These are phyloP conservation scores for Vidua chalybeata DNA, from an alignment of 2,113 vertebrate species.

Conservation along the genomic window DNA sequence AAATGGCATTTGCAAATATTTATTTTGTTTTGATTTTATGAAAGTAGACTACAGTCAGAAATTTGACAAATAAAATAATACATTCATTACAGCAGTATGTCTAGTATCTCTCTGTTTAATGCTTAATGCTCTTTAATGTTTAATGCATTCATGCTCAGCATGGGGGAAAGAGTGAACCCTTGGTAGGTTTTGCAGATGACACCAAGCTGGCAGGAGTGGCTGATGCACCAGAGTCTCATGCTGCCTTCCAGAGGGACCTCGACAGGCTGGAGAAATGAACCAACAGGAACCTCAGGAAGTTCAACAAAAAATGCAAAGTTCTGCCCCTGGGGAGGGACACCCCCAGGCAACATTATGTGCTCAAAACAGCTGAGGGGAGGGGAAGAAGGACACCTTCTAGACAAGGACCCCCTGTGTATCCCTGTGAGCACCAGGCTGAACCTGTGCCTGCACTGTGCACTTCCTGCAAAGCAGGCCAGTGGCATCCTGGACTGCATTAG, in stretches of 20 bases:
- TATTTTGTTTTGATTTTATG: neutral
- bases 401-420: neutral
- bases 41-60: neutral
- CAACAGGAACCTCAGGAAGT: neutral
- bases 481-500: neutral
- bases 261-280: neutral
- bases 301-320: neutral
- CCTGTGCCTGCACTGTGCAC: neutral
- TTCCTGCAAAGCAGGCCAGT: neutral
- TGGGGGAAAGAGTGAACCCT: neutral
- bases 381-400: neutral
- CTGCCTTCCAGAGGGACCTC: neutral
- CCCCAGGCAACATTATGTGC: neutral
- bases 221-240: neutral
- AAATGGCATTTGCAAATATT: neutral
- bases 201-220: neutral
- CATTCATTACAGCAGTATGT: neutral
- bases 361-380: neutral
- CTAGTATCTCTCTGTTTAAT: neutral
- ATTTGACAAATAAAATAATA: neutral
- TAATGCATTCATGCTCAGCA: neutral
- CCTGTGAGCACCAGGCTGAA: neutral
- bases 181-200: neutral
- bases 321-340: neutral
- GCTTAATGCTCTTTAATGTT: too few relatives aligned